Percentiles rank a stretch among this genome's conserved stretches.
These are phyloP conservation scores for Heterodera schachtii DNA, from an alignment of 1,140 invertebrate species.

Conservation along the genomic window DNA sequence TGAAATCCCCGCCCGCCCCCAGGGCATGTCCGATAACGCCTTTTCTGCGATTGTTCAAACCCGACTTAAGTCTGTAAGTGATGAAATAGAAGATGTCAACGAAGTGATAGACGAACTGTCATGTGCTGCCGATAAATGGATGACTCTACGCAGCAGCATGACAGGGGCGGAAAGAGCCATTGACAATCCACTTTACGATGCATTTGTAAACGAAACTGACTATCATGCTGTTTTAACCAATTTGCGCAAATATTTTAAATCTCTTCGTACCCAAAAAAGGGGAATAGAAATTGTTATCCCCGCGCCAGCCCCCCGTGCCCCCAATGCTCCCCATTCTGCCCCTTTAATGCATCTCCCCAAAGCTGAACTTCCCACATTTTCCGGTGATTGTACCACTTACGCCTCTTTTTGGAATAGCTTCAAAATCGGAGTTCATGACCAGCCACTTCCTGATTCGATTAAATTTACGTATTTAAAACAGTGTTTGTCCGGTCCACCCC, in stretches of 20 bases:
- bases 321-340: neutral
- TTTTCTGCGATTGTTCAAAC: no score
- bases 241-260: neutral
- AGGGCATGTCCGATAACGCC: no score
- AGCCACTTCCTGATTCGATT: neutral
- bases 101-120: no score
- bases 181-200: neutral
- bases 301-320: neutral
- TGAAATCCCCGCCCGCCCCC: no score
- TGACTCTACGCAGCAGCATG: conserved; percentile 3
- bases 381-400: neutral
- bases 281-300: neutral
- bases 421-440: neutral
- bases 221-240: neutral
- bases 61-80: no score
- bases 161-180: neutral
- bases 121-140: neutral
- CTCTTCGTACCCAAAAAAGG: neutral
- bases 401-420: conserved; percentile 1
- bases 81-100: no score
- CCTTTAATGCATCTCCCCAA: conserved; percentile 1
- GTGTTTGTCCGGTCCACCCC: conserved; percentile 6
- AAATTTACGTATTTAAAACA: conserved; percentile 6
- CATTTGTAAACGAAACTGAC: neutral
- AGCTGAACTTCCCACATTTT: neutral